Percentiles rank a stretch among this genome's conserved stretches.
phyloP scores from a whole-genome alignment of 2,113 vertebrate genomes.

The Seriola dumerili region DNA sequence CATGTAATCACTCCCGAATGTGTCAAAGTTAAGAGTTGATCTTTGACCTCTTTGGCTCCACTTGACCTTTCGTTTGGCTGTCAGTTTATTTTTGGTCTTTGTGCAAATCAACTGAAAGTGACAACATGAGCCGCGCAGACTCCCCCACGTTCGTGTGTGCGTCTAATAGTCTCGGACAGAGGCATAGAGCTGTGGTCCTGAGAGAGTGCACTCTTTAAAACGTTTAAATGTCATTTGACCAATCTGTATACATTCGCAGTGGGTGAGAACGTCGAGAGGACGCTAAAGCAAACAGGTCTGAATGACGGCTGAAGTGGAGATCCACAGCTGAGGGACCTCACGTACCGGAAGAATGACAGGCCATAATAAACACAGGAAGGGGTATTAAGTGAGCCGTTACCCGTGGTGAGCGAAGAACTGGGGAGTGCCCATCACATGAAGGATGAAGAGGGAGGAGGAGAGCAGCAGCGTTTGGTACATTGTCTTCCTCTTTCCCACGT shows the following conservation, averaged over 20 bases:
- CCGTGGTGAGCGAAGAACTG: constrained; percentile 79
- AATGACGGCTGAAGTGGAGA: constrained; percentile 28
- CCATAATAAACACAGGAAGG: constrained; percentile 67
- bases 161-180: neutral
- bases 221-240: constrained; percentile 16
- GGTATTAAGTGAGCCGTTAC: constrained; percentile 68
- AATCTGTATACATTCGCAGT: neutral
- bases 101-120: constrained; percentile 39
- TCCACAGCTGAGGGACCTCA: neutral
- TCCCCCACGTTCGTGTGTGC: neutral
- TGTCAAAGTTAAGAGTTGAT: constrained; percentile 50
- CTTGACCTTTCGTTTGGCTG: constrained; percentile 43
- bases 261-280: neutral
- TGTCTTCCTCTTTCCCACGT: constrained; percentile 77
- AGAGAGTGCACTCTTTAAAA: constrained; percentile 18
- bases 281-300: constrained; percentile 35
- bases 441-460: constrained; percentile 80
- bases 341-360: constrained; percentile 22
- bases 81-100: constrained; percentile 60
- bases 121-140: constrained; percentile 3
- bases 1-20: constrained; percentile 30
- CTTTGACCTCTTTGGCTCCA: constrained; percentile 50
- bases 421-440: constrained; percentile 77
- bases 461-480: constrained; percentile 82
- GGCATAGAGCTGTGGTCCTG: neutral